Conservation (phyloP, 2,113 vertebrate species). For the Climacteris rufus region DNA sequence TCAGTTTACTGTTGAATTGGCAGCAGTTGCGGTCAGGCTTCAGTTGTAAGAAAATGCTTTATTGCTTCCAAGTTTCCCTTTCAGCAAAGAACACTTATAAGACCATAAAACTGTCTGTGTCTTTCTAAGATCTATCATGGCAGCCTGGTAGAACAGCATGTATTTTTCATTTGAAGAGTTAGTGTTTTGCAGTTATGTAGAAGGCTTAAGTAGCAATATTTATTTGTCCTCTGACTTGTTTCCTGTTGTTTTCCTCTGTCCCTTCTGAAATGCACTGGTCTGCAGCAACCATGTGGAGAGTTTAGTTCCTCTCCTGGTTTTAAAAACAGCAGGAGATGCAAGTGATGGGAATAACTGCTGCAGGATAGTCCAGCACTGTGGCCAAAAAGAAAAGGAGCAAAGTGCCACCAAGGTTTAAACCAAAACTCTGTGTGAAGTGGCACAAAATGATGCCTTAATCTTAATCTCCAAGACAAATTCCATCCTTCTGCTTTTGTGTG, state of each 20-base stretch:
- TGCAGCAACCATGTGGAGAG: not conserved
- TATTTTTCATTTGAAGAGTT: not conserved
- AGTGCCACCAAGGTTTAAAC: not conserved
- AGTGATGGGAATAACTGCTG: not conserved
- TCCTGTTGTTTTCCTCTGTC: not conserved
- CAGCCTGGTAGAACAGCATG: not conserved
- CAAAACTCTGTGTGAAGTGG: not conserved
- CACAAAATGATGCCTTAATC: not conserved
- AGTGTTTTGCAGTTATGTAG: not conserved
- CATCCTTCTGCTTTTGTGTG: not conserved
- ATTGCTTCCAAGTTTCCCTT: constrained; percentile 46
- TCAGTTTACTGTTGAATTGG: constrained; percentile 26
- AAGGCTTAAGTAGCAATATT: not conserved
- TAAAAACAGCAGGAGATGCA: not conserved
- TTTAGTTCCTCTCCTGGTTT: not conserved
- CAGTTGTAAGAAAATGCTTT: constrained; percentile 39
- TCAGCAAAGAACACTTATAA: constrained; percentile 3
- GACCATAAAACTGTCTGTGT: constrained; percentile 15
- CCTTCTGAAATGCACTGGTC: not conserved
- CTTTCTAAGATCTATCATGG: not conserved
- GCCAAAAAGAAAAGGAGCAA: not conserved
- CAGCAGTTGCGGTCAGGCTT: constrained; percentile 8
- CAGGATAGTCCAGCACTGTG: not conserved
- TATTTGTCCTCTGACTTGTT: not conserved
- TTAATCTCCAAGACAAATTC: not conserved